Base-by-base conservation (phyloP, 92 coral and sea anemone genomes). In the Zoanthus solanderi region DNA sequence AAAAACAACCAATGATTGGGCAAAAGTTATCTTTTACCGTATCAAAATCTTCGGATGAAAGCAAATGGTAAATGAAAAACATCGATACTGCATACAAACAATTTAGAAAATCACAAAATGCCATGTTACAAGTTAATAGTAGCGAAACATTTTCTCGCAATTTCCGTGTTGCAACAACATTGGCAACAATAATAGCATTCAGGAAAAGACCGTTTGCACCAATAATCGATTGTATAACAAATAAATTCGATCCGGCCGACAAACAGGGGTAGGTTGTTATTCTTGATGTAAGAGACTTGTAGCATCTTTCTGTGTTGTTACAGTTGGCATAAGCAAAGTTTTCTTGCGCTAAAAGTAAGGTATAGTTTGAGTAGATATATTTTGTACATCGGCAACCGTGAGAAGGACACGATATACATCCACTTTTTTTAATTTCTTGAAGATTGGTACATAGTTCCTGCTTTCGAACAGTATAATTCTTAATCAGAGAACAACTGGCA, bases 121-220 rank as follows among this genome's bases (percentile, higher is more conserved):
- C 85, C 85, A 81, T 66, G 45, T 66, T 81, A 50, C 85, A 65
- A n/a, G 85, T 81, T 2, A 81, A 66, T 1, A 81, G 75, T 73
- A 81, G 44, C 14, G 85, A 81, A 29, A 81, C 85, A 46, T 65
- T 66, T 46, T 45, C 29, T 45, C 85, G 75, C 52, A 81, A 60
- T 66, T 65, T 65, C 75, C 32, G 74, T 15, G 85, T 45, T 13
- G 73, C 18, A 66, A 66, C 32, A 68, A 81, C n/a, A 50, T 65
- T 81, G 15, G 12, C 63, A 47, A 81, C 53, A 28, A 50, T 42
- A 7, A 81, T 1, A 16, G 74, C 6, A 60, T 81, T 81, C 9
- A 81, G 50, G 7, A 66, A 6, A 47, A 81, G 74, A 45, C 85
- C 85, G 76, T 57, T 45, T 57, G 6, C 53, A 28, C 75, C 85